Evolutionary conservation across 1,140 invertebrate species (phyloP).

Genomic region (Pseudobourletiella spinata): DNA sequence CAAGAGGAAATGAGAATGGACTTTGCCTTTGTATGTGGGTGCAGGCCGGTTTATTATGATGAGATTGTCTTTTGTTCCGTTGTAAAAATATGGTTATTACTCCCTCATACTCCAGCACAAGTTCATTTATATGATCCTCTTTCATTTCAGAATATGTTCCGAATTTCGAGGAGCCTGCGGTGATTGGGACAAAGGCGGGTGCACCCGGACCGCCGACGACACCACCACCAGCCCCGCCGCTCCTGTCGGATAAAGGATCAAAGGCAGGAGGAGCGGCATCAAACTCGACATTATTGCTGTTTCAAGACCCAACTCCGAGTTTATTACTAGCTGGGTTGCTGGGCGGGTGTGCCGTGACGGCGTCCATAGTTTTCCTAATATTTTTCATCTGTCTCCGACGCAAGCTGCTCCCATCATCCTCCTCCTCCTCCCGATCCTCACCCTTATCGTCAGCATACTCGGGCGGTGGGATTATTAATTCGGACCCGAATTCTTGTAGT

Average conservation of each 20-base stretch:
- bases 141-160: background rate
- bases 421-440: slow-evolving; percentile 12
- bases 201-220: background rate
- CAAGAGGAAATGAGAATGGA: background rate
- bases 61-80: too few relatives aligned
- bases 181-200: slow-evolving; percentile 4
- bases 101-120: too few relatives aligned
- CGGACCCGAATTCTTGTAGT: slow-evolving; percentile 26
- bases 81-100: too few relatives aligned
- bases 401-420: slow-evolving; percentile 30
- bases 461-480: slow-evolving; percentile 7
- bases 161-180: background rate
- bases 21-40: background rate
- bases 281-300: slow-evolving; percentile 26
- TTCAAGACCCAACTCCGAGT: slow-evolving; percentile 31
- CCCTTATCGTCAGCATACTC: slow-evolving; percentile 3
- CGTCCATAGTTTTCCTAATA: slow-evolving; percentile 31
- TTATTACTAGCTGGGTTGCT: slow-evolving; percentile 34
- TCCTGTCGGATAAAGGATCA: background rate
- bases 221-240: background rate
- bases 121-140: too few relatives aligned
- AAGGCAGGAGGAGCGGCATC: background rate
- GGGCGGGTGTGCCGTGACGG: slow-evolving; percentile 35
- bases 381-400: slow-evolving; percentile 36
- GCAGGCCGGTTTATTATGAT: too few relatives aligned